Percentiles rank a stretch among this genome's conserved stretches.
These are phyloP conservation scores for Arbacia lixula DNA, from an alignment of 53 echinoderm and acorn worm species.

Conservation along the genomic window DNA sequence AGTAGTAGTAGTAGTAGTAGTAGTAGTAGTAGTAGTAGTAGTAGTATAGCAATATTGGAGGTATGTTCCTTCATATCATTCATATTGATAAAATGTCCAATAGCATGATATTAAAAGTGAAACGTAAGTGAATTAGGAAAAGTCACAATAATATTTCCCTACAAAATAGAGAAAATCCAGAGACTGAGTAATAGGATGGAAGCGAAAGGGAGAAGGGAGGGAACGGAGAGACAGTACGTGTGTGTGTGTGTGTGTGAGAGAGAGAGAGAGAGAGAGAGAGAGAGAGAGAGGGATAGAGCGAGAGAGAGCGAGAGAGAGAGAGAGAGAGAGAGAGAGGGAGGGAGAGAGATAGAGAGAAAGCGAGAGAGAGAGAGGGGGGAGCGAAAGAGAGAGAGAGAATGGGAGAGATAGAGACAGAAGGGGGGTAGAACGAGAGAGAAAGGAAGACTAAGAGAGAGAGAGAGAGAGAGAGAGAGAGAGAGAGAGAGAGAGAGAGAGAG, in stretches of 20 bases:
- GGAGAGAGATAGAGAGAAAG: not conserved
- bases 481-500: not conserved
- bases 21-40: too few species aligned
- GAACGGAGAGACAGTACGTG: not conserved
- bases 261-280: not conserved
- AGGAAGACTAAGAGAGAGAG: not conserved
- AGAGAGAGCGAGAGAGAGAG: not conserved
- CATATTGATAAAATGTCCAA: too few species aligned
- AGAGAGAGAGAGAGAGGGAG: not conserved
- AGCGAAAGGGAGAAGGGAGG: not conserved
- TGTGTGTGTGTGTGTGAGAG: not conserved
- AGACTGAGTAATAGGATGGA: too few species aligned
- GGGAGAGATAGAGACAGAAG: not conserved
- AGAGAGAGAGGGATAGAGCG: not conserved
- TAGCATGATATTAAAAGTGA: too few species aligned
- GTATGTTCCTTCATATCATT: too few species aligned
- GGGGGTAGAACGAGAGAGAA: not conserved
- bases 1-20: too few species aligned
- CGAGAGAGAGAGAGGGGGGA: not conserved
- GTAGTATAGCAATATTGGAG: too few species aligned
- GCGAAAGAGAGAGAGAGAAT: not conserved
- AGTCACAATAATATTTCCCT: too few species aligned
- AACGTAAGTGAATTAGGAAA: too few species aligned
- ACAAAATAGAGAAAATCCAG: too few species aligned
- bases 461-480: not conserved